Evolutionary conservation across 2,113 vertebrate species (phyloP), one percentile per base, ranked within the genome.

Genomic region (Riparia riparia): DNA sequence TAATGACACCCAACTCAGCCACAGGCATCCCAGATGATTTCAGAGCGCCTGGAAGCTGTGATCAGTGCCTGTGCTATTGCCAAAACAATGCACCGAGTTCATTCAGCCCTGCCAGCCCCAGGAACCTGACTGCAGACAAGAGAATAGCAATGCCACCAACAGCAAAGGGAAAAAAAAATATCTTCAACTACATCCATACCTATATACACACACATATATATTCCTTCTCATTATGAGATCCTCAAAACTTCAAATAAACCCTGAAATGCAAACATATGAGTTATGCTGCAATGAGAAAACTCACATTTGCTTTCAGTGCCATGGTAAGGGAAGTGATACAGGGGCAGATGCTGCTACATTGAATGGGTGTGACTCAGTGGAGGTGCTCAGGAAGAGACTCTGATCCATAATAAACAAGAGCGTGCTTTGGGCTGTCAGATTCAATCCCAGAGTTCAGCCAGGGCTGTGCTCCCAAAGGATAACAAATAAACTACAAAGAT

Each of bases 381-480:
- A 90, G 89, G 31, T 24, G 47, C 56, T 24, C 20, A 8, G 39
- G 80, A 95, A 83, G 68, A 88, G 71, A 45, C 73, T 44, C 39
- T 0, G 1, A 92, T 54, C 82, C 80, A 28, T 53, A 78, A 81
- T 12, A 83, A 93, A 82, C 72, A 89, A 3, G 31, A 78, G 72
- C 65, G 28, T 24, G 68, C 80, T 89, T 66, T 84, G 70, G 88
- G 92, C 85, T 95, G 90, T 93, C 25, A 2, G 56, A 82, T 86
- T 90, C 76, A 88, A 56, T 92, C 79, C 93, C 11, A 1, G 79
- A 90, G 94, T 90, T 93, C 89, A 82, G 84, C 2, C 0, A 90
- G 77, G 90, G 90, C 69, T 90, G 49, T 21, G 80, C 53, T 93
- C 93, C 88, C 96, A 89, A 82, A 93, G 92, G 93, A 89, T 83